These are phyloP conservation scores for Meiosimyza decipiens DNA, from an alignment of 2,888 invertebrate species.

Conservation along the genomic window DNA sequence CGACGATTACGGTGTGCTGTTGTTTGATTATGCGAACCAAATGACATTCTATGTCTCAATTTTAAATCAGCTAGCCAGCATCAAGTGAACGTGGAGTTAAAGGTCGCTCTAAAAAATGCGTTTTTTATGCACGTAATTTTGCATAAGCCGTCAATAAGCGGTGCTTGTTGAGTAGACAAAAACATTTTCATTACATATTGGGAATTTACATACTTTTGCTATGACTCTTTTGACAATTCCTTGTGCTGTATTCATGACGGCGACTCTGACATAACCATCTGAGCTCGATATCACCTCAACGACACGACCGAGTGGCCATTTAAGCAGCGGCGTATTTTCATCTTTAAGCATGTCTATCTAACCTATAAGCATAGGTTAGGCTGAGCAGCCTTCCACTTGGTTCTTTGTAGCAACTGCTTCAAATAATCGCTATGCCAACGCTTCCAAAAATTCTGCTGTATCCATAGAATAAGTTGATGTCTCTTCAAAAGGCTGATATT, in stretches of 20 bases:
- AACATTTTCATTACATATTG: not conserved
- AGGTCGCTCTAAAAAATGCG: no score
- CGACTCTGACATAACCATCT: conserved; percentile 5
- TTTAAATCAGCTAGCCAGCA: no score
- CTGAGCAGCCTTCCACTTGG: conserved; percentile 25
- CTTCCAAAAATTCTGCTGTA: conserved; percentile 40
- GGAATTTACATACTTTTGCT: not conserved
- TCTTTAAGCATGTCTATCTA: not conserved
- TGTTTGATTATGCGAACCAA: no score
- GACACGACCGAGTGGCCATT: conserved; percentile 19
- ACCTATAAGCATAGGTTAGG: not conserved
- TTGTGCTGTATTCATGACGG: not conserved
- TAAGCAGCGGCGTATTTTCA: not conserved
- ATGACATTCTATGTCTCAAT: no score
- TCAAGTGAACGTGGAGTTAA: no score
- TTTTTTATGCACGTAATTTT: no score
- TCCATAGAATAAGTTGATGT: conserved; percentile 30
- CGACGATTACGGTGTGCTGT: no score
- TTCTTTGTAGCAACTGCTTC: conserved; percentile 27
- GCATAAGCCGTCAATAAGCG: no score
- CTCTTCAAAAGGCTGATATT: conserved; percentile 22
- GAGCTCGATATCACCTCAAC: not conserved
- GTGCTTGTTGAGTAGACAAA: no score
- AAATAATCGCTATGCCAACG: conserved; percentile 35
- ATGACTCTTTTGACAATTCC: not conserved